Evolutionary conservation across 2,113 vertebrate species (phyloP).

Genomic region (Sterrhoptilus dennistouni): DNA sequence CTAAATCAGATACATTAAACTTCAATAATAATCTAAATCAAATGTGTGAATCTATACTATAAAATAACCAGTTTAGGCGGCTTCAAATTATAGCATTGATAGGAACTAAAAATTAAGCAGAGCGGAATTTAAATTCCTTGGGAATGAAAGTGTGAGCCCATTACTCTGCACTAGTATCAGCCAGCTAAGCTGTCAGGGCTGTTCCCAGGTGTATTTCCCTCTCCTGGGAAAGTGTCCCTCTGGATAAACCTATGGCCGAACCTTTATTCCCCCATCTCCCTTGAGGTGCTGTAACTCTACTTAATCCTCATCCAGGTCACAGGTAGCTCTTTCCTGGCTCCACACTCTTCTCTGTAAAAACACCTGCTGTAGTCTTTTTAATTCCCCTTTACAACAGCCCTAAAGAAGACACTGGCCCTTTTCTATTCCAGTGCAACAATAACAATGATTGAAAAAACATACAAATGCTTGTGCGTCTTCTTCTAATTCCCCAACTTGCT

Average conservation of each 20-base stretch:
- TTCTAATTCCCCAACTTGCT: not conserved
- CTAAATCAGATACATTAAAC: not conserved
- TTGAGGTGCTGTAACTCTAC: not conserved
- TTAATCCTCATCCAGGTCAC: not conserved
- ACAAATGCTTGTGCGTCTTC: not conserved
- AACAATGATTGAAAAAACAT: not conserved
- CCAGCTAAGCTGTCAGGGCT: not conserved
- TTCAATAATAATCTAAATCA: not conserved
- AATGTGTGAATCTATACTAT: not conserved
- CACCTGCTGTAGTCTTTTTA: not conserved
- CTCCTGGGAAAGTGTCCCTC: not conserved
- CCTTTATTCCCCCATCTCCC: not conserved
- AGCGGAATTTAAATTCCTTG: not conserved
- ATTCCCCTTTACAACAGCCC: not conserved
- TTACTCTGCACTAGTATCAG: rapidly evolving
- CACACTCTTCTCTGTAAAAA: not conserved
- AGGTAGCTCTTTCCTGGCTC: not conserved
- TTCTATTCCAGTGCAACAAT: not conserved
- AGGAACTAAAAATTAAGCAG: not conserved
- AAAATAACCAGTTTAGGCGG: not conserved
- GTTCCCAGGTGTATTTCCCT: not conserved
- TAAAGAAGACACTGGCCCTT: not conserved
- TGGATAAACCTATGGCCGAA: not conserved
- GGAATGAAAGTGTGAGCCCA: not conserved
- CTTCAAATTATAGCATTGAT: not conserved